Base-by-base conservation (phyloP, 1,140 invertebrate species). In the Ctenoplectra terminalis region DNA sequence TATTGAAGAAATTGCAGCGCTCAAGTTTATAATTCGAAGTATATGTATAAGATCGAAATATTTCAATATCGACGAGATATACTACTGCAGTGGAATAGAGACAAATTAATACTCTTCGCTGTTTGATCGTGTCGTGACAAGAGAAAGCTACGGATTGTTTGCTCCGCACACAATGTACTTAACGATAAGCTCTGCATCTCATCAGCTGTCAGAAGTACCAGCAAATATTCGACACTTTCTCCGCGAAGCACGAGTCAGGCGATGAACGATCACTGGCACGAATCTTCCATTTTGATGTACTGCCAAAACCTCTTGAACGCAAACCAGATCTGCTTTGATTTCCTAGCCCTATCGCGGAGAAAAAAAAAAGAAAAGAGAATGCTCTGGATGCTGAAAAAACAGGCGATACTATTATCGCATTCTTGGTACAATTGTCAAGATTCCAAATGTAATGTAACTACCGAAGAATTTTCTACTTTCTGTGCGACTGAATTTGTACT, bases 261-360 rank as follows among this genome's bases (percentile, higher is more conserved):
- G 40, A 37, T 37, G 34, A 81, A 29, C 17, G 43, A 81, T 40
- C 37, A 43, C 9, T 50, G 63, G 29, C 48, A 54, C 48, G 15
- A 26, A 54, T 20, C 20, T 17, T 29, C 29, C 34, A 17, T n/a
- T 79, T 79, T 79, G 77, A 79, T 40, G 34, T 72, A 40, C 43
- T 72, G 77, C 77, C 77, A 79, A 79, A 79, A 72, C 29, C 29
- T 31, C 3, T 26, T 8, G 15, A 73, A 63, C 31, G n/a, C 31
- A 29, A 60, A 70, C 43, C 20, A 20, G 37, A 52, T n/a, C 26
- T 20, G 6, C 29, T 74, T 74, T 48, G 48, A 58, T 66, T 56
- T 23, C 40, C 15, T 9, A 34, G 9, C 23, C 26, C 23, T 46
- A 48, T 69, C 52, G 43, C 20, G 29, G 54, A 17, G 34, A n/a